Evolutionary conservation across 2,888 invertebrate species (phyloP), one percentile per base, ranked within the genome.

Genomic region (Lobophora halterata): DNA sequence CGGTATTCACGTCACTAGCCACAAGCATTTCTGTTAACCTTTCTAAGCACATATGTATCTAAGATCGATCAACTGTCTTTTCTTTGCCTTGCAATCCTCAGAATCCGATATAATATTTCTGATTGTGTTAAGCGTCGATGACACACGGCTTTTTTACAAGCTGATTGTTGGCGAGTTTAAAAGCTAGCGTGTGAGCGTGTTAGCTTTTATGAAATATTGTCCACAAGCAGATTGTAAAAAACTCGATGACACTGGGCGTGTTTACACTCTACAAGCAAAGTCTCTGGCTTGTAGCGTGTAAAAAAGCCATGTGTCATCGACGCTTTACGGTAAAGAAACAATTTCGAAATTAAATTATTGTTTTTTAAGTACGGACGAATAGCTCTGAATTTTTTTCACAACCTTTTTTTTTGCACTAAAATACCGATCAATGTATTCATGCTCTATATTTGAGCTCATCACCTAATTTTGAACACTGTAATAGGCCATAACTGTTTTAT

Each of bases 401-500:
- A 37, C 45, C 49, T 45, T 35, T 52, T 47, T 42, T 45, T 45
- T 30, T 16, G 14, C 42, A 36, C 40, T 45, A 45, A 52, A 50
- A 28, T 32, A 43, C 23, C 29, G 31, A 31, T 42, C 37, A 24
- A 32, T 42, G 25, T 33, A 27, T 39, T 38, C 35, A 30, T 44
- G 41, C 37, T 42, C 47, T 46, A 50, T 46, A 54, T 58, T 42
- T 41, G 37, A 46, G 53, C 35, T 43, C 55, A 49, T 51, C 52
- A 43, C 39, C 50, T 56, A 59, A 60, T 61, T 64, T 52, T 54
- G 58, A 57, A 57, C 53, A 57, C 52, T 65, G 61, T 65, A 64
- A 70, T 65, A 56, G 65, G 50, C 61, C 52, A 53, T 71, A 63
- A 70, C 58, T 58, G 56, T 62, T 65, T 71, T 62, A 68, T 46